Conservation (phyloP, 2,888 invertebrate genomes). For the Lissonota sp. region DNA sequence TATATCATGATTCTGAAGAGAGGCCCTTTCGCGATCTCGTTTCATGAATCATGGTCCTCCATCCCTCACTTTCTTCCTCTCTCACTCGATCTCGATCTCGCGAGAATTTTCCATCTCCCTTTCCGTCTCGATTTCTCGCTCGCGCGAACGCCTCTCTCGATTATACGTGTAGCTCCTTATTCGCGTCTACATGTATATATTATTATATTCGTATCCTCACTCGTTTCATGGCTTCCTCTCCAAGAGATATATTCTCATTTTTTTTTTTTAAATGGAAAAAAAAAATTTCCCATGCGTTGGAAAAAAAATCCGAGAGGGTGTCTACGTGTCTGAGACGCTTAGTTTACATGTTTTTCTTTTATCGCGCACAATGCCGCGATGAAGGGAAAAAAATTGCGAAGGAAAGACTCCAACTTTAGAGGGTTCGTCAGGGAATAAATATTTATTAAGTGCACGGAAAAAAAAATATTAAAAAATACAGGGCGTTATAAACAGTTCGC, state of each 20-base stretch:
- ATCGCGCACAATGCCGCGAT: too few relatives aligned
- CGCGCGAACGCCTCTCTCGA: not conserved
- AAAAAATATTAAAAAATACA: too few relatives aligned
- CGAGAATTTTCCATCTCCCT: constrained; percentile 40
- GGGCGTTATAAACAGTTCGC: too few relatives aligned
- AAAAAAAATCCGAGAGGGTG: too few relatives aligned
- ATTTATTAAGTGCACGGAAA: too few relatives aligned
- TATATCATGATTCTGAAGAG: not conserved
- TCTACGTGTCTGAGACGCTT: too few relatives aligned
- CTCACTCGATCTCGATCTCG: constrained; percentile 29
- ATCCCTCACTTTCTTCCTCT: constrained; percentile 53
- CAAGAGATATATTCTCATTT: not conserved
- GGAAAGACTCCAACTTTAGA: too few relatives aligned
- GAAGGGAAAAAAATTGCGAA: too few relatives aligned
- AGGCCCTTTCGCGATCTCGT: constrained; percentile 16
- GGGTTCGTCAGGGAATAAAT: too few relatives aligned
- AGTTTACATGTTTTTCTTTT: too few relatives aligned
- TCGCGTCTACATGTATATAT: not conserved
- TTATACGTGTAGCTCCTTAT: not conserved
- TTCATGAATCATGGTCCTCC: constrained; percentile 17
- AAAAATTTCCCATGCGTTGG: too few relatives aligned
- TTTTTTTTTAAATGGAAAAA: not conserved
- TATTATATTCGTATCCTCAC: constrained; percentile 1
- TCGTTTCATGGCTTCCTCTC: not conserved
- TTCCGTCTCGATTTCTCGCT: constrained; percentile 36